phyloP scores from a whole-genome alignment of 2,797 vertebrate species.

The Poeciliopsis paucimaculata region DNA sequence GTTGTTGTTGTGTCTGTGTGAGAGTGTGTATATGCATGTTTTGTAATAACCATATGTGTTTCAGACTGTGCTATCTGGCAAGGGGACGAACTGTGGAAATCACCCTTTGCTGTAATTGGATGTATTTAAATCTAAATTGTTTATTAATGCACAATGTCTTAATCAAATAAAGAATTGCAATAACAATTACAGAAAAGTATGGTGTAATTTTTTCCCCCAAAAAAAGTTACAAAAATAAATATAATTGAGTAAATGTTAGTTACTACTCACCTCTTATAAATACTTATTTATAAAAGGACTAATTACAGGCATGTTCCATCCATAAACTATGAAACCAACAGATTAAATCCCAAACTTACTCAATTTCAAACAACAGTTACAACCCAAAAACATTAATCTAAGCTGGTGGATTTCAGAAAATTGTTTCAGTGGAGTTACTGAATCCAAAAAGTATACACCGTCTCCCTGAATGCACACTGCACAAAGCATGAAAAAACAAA shows the following conservation, averaged over 20 bases:
- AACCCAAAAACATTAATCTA: background rate
- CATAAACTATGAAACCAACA: background rate
- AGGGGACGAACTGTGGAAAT: too few relatives aligned
- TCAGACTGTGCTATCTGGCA: too few relatives aligned
- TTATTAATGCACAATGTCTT: too few relatives aligned
- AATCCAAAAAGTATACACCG: background rate
- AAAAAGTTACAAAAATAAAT: background rate
- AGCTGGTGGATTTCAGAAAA: background rate
- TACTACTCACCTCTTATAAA: background rate
- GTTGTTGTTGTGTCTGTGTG: too few relatives aligned
- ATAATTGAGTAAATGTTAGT: background rate
- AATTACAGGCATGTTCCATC: background rate
- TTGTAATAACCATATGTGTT: too few relatives aligned
- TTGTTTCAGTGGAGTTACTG: background rate
- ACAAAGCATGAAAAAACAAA: background rate
- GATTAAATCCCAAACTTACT: background rate
- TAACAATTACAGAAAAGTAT: background rate
- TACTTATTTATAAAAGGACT: background rate
- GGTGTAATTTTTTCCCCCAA: background rate
- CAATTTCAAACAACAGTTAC: background rate
- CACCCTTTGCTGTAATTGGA: too few relatives aligned
- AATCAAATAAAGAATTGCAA: too few relatives aligned
- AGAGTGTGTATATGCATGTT: too few relatives aligned
- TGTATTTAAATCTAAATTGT: too few relatives aligned
- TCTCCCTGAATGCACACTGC: background rate